Conservation (phyloP, 2,113 vertebrate species). For the Diglossa brunneiventris region DNA sequence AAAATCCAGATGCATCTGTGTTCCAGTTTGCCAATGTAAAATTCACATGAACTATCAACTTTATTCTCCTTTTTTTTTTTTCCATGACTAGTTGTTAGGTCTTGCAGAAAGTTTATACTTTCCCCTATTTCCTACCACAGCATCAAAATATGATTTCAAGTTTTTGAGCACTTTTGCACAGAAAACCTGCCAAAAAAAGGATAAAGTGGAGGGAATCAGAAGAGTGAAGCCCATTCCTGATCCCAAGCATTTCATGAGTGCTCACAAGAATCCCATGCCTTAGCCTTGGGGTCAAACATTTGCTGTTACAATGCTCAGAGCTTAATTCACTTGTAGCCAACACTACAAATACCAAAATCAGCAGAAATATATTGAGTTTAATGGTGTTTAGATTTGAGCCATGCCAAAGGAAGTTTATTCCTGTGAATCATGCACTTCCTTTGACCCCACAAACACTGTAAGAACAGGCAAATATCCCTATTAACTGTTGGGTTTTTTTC, state of each 20-base stretch:
- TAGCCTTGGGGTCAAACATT: background rate
- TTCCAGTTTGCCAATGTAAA: background rate
- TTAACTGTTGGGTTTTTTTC: background rate
- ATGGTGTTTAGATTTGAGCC: background rate
- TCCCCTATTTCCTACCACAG: background rate
- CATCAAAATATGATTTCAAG: background rate
- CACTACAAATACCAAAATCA: background rate
- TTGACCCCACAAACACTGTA: background rate
- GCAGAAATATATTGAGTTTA: background rate
- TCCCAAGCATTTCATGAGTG: rapidly evolving
- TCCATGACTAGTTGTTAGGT: background rate
- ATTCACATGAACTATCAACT: background rate
- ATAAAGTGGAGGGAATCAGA: background rate
- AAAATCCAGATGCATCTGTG: background rate
- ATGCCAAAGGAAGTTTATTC: background rate
- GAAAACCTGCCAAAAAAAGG: background rate
- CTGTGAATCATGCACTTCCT: background rate
- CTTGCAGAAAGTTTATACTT: background rate
- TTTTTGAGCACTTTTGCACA: background rate
- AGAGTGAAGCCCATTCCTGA: background rate
- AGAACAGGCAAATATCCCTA: background rate
- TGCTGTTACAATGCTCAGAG: background rate
- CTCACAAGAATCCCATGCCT: background rate
- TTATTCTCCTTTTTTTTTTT: background rate
- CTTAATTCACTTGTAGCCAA: background rate